These are phyloP conservation scores for Scaptomyza pallida DNA, from an alignment of 1,140 invertebrate species.

Conservation along the genomic window DNA sequence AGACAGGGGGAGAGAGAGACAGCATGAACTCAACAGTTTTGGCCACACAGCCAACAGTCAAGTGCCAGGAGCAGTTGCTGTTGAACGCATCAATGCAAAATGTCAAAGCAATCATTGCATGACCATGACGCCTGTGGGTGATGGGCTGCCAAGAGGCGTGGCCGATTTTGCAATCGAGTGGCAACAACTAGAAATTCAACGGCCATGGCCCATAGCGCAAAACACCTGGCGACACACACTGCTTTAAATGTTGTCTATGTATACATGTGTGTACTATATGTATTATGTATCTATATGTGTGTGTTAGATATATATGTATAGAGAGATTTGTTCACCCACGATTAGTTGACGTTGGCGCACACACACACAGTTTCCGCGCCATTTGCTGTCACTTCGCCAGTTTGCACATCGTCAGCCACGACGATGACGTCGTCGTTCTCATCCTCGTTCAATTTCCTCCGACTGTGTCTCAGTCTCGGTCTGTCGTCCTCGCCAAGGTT, in stretches of 20 bases:
- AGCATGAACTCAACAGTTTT: constrained; percentile 25
- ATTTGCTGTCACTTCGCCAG: constrained; percentile 81
- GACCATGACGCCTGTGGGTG: constrained; percentile 24
- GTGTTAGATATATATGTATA: constrained; percentile 33
- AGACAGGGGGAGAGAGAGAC: background rate
- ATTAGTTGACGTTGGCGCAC: constrained; percentile 79
- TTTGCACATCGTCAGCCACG: constrained; percentile 76
- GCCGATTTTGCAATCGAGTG: constrained; percentile 56
- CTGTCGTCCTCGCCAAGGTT: constrained; percentile 59
- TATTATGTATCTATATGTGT: no score
- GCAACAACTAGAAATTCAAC: constrained; percentile 44
- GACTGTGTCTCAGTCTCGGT: background rate
- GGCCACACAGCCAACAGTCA: constrained; percentile 5
- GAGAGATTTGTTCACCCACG: constrained; percentile 77
- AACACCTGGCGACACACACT: constrained; percentile 27
- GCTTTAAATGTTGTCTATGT: background rate
- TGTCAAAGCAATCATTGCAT: constrained; percentile 67
- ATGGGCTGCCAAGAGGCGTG: no score
- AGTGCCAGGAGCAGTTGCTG: constrained; percentile 9
- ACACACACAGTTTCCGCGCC: constrained; percentile 68
- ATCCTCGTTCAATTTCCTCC: background rate
- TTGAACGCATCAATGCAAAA: constrained; percentile 48
- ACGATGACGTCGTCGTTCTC: constrained; percentile 25
- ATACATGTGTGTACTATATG: constrained; percentile 74
- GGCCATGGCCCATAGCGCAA: constrained; percentile 27